Evolutionary conservation across 2,888 invertebrate genomes (phyloP).

Genomic region (Drosophila fulvimacula): DNA sequence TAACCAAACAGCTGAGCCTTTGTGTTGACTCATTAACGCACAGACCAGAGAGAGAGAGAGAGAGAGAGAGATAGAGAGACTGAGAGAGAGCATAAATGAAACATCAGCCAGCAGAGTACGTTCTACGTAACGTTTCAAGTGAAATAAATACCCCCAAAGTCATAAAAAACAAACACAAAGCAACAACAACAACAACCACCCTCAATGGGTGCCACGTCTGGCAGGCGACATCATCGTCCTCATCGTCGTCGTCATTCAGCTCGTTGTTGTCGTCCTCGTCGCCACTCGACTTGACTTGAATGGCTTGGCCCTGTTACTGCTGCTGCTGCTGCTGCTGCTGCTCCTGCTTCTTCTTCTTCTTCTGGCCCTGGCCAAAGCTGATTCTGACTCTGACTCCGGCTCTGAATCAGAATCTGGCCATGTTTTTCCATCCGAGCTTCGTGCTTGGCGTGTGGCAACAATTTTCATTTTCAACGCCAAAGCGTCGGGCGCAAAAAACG

Average conservation of each 20-base stretch:
- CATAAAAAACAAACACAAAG: slow-evolving; percentile 66
- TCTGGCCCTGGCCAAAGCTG: neutral
- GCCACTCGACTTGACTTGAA: slow-evolving; percentile 73
- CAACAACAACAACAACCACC: slow-evolving; percentile 42
- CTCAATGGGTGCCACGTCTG: slow-evolving; percentile 70
- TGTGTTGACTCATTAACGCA: slow-evolving; percentile 77
- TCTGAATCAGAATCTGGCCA: slow-evolving; percentile 10
- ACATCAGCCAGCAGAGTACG: slow-evolving; percentile 51
- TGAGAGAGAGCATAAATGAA: slow-evolving; percentile 58
- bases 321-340: slow-evolving; percentile 1
- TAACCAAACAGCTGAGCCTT: slow-evolving; percentile 79
- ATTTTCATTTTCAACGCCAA: slow-evolving; percentile 75
- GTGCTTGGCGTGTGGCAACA: slow-evolving; percentile 63
- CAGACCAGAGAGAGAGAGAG: slow-evolving; percentile 23
- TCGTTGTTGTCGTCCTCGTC: slow-evolving; percentile 36
- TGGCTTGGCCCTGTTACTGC: slow-evolving; percentile 46
- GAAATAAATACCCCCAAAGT: slow-evolving; percentile 78
- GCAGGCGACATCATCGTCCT: slow-evolving; percentile 65
- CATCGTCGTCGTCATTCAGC: slow-evolving; percentile 20
- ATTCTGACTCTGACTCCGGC: slow-evolving; percentile 14
- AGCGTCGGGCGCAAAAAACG: slow-evolving; percentile 69
- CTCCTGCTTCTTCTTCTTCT: neutral
- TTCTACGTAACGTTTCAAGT: slow-evolving; percentile 62
- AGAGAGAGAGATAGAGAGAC: neutral
- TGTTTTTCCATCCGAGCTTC: slow-evolving; percentile 8